Evolutionary conservation across 1,140 invertebrate genomes (phyloP), one percentile per base, ranked within the genome.

Genomic region (Drosophila jambulina): DNA sequence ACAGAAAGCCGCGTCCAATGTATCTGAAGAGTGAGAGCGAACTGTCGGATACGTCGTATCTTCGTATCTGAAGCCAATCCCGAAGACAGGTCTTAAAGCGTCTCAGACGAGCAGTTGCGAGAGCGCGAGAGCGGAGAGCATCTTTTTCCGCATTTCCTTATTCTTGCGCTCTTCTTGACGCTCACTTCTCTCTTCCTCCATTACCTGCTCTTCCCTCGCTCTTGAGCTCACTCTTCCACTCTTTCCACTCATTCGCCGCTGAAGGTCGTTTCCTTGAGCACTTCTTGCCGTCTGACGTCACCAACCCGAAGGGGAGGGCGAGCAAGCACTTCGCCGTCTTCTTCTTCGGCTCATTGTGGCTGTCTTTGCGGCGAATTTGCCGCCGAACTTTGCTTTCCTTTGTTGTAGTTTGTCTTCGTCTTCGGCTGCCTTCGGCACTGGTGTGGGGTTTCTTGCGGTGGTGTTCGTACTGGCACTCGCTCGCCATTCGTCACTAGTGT

Each of bases 261-360:
- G 84, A 88, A 88, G 84, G 84, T 88, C 84, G 85, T 88, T 85
- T 88, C 85, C 86, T 88, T 88, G 75, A 85, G 85, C 53, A 65
- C 65, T 76, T 90, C 85, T 90, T 88, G 45, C 70, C 23, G 64
- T 15, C 53, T 67, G 82, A 85, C 82, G 78, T 32, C 68, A 32
- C 51, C 43, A 53, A 40, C 61, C 12, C 42, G 62, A 19, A 86
- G 83, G 83, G 85, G 84, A 75, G 83, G 67, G 54, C 36, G 13
- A 49, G 57, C 67, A 25, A 4, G 71, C 70, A 81, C 69, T 81
- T 75, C 59, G 61, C 48, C 48, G 7, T 67, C 45, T 17, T 17
- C 15, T 5, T 65, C 60, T 46, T 67, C 60, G 71, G 27, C 27
- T 42, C 21, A 19, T 36, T 48, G 43, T 43, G 27, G 45, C 42